Evolutionary conservation across 2,888 invertebrate species (phyloP), one percentile per base, ranked within the genome.

Genomic region (Aelia acuminata): DNA sequence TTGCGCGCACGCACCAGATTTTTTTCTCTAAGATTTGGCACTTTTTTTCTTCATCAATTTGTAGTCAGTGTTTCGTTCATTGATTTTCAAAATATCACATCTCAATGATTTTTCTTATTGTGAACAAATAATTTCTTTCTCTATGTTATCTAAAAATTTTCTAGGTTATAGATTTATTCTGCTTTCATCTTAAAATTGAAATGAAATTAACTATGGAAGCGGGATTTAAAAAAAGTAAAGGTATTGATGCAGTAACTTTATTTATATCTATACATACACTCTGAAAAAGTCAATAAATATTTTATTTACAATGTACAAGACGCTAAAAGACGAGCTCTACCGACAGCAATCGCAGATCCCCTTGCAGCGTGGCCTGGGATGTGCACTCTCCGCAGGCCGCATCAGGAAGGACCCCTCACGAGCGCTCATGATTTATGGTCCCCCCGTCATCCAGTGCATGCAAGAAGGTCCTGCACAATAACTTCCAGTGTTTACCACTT

Each of bases 341-440:
- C 3, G 80, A 43, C 22, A 80, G 22, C 13, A n/a, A 80, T 43
- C 43, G 43, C 11, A 43, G 80, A 80, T 22, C 80, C 80, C 43
- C 43, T 43, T 80, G 80, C 80, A 80, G 80, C 80, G 39, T 43
- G 80, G 80, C 43, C 80, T n/a, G n/a, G 43, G 80, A 80, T 87
- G 87, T 87, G 87, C 87, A 87, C 87, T 87, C 26, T 35, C 39
- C 70, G 43, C 31, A 5, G 57, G 47, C 48, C 87, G 26, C 87
- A 87, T 87, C 87, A 48, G 48, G 47, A 10, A 87, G 63, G 18
- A 70, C 87, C 87, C 87, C 43, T 87, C 87, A 87, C 47, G 63
- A 50, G 26, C 53, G 20, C 18, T 39, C 87, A 70, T 87, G 70
- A 87, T 87, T 87, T 87, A 43, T 22, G 70, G 87, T 70, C 26